Evolutionary conservation across 1,140 invertebrate genomes (phyloP), one percentile per base, ranked within the genome.

Genomic region (Drosophila subpulchrella): DNA sequence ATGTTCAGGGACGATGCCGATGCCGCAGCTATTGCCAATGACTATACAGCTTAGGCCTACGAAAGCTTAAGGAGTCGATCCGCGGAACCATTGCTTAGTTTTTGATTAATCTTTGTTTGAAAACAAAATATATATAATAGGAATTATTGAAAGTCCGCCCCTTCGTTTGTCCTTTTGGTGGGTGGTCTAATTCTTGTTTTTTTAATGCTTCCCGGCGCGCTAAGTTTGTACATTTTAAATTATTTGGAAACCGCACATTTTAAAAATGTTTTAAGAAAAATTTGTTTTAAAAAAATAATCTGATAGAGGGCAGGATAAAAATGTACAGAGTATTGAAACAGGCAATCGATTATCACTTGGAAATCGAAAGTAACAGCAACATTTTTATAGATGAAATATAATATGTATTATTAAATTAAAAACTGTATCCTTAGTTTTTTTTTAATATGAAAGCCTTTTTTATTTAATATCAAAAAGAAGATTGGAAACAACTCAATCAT

Each of bases 1-100:
- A 89, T 89, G 81, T 84, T 89, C 8, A 59, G 84, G 42, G 84
- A 89, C 34, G 84, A 88, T 48, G 13, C 77, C 30, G 81, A 84
- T 15, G 47, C 76, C 48, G 59, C 68, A 46, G 72, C 73, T 57
- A 88, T 89, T 80, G 68, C 81, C 66, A 89, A 88, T 77, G 75
- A 77, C 56, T 77, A 77, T 17, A 32, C 74, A 68, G 56, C 73
- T 60, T 77, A 77, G 57, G 70, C 42, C 71, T 11, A 42, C 20
- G 27, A 71, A 30, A 24, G 50, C 67, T 57, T 57, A 50, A 48
- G 36, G 20, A 27, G 38, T 30, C 42, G 65, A 41, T 71, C 13
- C 53, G 39, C 46, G 10, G 36, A 66, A 54, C 38, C 20, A 66
- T 68, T 66, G 65, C 65, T 68, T 68, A 68, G 65, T 68, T 68